phyloP scores from a whole-genome alignment of 2,797 vertebrate species.

The Acrossocheilus wenchowensis region DNA sequence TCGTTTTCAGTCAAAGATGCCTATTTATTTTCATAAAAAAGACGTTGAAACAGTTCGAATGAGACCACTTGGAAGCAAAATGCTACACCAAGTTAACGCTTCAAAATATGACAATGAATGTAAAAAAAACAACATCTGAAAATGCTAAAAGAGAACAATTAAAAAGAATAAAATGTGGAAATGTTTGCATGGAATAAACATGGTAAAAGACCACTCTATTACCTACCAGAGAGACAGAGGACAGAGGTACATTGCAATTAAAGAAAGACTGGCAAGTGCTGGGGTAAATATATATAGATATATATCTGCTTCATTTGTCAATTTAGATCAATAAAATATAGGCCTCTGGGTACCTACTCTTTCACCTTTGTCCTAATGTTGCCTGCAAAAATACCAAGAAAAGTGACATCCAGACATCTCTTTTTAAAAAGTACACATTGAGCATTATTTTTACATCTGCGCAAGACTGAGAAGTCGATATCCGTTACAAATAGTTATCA shows the following conservation, averaged over 20 bases:
- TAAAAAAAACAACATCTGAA: conserved; percentile 72
- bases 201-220: conserved; percentile 97
- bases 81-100: conserved; percentile 81
- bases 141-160: conserved; percentile 80
- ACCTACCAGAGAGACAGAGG: conserved; percentile 84
- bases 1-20: conserved; percentile 78
- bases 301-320: conserved; percentile 93
- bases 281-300: conserved; percentile 90
- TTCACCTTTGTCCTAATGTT: conserved; percentile 79
- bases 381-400: conserved; percentile 85
- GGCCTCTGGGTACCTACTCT: conserved; percentile 81
- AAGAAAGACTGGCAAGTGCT: conserved; percentile 99
- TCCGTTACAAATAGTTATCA: conserved; percentile 88
- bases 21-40: conserved; percentile 82
- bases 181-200: conserved; percentile 95
- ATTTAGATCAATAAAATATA: conserved; percentile 87
- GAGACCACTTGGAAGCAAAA: conserved; percentile 82
- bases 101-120: conserved; percentile 74
- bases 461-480: conserved; percentile 85
- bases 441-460: conserved; percentile 84
- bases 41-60: conserved; percentile 82
- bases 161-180: conserved; percentile 87
- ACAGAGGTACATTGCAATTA: conserved; percentile 95
- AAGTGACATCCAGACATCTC: conserved; percentile 81
- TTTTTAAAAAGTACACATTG: conserved; percentile 83